Percentiles rank a stretch among this genome's conserved stretches.
Conservation (phyloP, 2,113 vertebrate genomes). For the Falco punctatus region DNA sequence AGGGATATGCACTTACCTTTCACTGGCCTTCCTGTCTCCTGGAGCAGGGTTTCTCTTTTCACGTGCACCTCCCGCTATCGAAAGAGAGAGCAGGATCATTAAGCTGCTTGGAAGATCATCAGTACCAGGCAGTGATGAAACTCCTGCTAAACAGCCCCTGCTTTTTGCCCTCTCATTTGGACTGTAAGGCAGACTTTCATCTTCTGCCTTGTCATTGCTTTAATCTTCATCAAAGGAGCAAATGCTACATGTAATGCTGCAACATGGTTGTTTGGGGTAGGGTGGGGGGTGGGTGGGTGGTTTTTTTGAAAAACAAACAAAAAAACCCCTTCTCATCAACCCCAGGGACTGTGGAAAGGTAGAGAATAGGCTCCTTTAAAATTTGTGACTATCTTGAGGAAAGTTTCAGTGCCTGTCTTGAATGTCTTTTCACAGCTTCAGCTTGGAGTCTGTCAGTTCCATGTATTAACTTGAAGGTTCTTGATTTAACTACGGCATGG, state of each 20-base stretch:
- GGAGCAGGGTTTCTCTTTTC: neutral
- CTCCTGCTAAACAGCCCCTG: neutral
- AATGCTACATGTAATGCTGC: neutral
- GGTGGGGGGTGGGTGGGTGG: too few species aligned
- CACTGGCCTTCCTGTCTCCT: neutral
- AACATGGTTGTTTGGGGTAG: neutral
- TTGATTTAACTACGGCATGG: neutral
- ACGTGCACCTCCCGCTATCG: neutral
- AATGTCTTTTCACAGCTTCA: neutral
- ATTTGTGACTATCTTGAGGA: neutral
- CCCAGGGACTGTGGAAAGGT: neutral
- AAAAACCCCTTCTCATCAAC: neutral
- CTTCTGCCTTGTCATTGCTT: neutral
- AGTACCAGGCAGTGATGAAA: neutral
- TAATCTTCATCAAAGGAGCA: neutral
- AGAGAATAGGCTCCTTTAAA: neutral
- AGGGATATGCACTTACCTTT: neutral
- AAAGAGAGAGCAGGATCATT: neutral
- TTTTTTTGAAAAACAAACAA: neutral
- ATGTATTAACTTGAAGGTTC: neutral
- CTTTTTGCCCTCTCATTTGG: neutral
- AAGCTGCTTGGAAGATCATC: neutral
- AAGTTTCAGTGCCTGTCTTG: neutral
- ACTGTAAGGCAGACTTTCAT: neutral
- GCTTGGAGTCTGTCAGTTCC: neutral